Base-by-base conservation (phyloP, 1,140 invertebrate genomes). In the Solen grandis region DNA sequence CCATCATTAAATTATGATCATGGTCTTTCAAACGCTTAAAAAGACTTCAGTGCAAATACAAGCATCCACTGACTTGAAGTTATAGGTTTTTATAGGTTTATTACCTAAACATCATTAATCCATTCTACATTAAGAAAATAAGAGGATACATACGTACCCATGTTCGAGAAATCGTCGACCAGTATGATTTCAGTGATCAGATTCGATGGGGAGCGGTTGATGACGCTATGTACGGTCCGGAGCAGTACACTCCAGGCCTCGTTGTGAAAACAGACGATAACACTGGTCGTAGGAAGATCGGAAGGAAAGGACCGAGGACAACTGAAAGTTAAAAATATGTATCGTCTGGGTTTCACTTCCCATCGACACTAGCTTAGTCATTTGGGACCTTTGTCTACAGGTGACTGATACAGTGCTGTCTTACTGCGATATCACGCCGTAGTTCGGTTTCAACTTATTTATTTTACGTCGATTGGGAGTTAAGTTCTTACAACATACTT, bases 141-240 rank as follows among this genome's bases (percentile, higher is more conserved):
- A n/a, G n/a, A n/a, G n/a, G n/a, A n/a, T n/a, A 33, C 14, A 13
- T 14, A 96, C 95, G 96, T 93, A 97, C 96, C 94, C 96, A 97
- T 97, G 91, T 99, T 96, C 1, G 97, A 99, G 92, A 95, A 99
- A 90, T 99, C 98, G 89, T 99, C 98, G 88, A 50, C 97, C 94
- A 98, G 93, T 84, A 98, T 95, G 70, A 98, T 95, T 93, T 98
- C 96, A 85, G 95, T 94, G 81, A 99, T 95, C 5, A 99, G 94
- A 86, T 97, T 94, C 1, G 93, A 81, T 1, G 96, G 95, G n/a
- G 95, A 95, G 79, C 96, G 94, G 92, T 96, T 96, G n/a, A 98
- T 91, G 2, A 97, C 96, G 88, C 96, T 97, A 94, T 96, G 96
- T 22, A 98, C 94, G 0, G 97, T 98, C 27, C 97, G 88, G 31